phyloP scores from a whole-genome alignment of 2,113 vertebrate genomes.

The Rousettus leschenaultii region DNA sequence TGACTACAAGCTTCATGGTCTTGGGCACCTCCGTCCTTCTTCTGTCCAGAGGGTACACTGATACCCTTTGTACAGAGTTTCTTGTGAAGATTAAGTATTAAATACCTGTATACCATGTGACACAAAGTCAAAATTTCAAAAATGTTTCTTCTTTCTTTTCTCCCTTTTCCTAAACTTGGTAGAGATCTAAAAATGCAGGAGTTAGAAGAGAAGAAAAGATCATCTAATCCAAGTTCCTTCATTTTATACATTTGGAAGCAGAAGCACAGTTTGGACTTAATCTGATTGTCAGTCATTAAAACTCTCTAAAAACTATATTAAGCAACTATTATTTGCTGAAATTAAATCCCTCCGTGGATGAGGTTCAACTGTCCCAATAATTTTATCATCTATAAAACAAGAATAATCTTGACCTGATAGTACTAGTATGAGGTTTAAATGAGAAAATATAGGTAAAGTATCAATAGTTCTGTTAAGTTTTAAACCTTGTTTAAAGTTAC shows the following conservation, averaged over 20 bases:
- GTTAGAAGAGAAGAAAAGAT: not conserved
- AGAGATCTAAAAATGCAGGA: not conserved
- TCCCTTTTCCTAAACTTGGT: not conserved
- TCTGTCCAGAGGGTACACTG: not conserved
- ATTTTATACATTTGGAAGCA: not conserved
- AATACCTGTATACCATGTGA: not conserved
- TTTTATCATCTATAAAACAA: not conserved
- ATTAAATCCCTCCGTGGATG: not conserved
- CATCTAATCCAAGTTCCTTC: not conserved
- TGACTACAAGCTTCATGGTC: not conserved
- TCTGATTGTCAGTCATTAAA: not conserved
- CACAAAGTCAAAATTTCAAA: not conserved
- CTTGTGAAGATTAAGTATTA: not conserved
- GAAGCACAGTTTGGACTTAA: not conserved
- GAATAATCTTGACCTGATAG: not conserved
- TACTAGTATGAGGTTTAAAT: not conserved
- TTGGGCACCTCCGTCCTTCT: not conserved
- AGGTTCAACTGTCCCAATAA: not conserved
- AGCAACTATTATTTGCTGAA: not conserved
- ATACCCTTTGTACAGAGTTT: not conserved
- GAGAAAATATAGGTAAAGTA: not conserved
- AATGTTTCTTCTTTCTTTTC: not conserved
- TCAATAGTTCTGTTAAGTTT: not conserved
- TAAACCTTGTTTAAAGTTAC: not conserved
- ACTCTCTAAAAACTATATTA: not conserved